A percentile compares a stretch with the other conserved stretches of the same genome.
phyloP scores from a whole-genome alignment of 2,888 invertebrate species.

The Diplolepis rosae region DNA sequence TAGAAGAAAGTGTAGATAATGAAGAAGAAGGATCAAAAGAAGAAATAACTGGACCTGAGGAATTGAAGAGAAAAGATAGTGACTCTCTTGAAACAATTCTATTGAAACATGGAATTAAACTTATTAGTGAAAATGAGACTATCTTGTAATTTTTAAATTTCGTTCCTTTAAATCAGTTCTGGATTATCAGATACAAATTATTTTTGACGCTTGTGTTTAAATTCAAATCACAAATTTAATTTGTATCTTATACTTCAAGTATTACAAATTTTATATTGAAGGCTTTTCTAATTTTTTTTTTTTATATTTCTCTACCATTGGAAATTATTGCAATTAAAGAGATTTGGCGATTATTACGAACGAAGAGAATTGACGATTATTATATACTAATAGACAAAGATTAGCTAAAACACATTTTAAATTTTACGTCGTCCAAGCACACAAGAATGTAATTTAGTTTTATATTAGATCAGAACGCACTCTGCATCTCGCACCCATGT shows the following conservation, averaged over 20 bases:
- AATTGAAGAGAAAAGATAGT: conserved; percentile 58
- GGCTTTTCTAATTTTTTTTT: not conserved
- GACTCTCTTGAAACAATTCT: conserved; percentile 83
- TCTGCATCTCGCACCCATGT: conserved; percentile 1
- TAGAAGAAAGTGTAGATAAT: conserved; percentile 53
- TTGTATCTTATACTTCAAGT: not conserved
- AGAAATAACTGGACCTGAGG: conserved; percentile 33
- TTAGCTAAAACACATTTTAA: not conserved
- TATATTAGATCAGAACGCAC: not conserved
- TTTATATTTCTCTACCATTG: not conserved
- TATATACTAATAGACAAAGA: not conserved
- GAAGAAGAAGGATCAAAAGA: conserved; percentile 28
- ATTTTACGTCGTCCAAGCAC: not conserved
- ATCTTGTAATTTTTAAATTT: conserved; percentile 68
- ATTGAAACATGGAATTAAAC: conserved; percentile 86
- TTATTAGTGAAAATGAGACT: conserved; percentile 86
- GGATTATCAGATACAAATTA: not conserved
- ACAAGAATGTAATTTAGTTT: conserved; percentile 14
- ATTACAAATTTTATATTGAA: too few species aligned
- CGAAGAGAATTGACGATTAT: not conserved
- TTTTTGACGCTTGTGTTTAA: not conserved
- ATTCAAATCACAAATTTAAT: not conserved
- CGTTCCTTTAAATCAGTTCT: not conserved
- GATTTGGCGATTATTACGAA: conserved; percentile 3
- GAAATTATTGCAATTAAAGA: not conserved